These are phyloP conservation scores for Hylaeus volcanicus DNA, from an alignment of 1,140 invertebrate genomes.

Conservation along the genomic window DNA sequence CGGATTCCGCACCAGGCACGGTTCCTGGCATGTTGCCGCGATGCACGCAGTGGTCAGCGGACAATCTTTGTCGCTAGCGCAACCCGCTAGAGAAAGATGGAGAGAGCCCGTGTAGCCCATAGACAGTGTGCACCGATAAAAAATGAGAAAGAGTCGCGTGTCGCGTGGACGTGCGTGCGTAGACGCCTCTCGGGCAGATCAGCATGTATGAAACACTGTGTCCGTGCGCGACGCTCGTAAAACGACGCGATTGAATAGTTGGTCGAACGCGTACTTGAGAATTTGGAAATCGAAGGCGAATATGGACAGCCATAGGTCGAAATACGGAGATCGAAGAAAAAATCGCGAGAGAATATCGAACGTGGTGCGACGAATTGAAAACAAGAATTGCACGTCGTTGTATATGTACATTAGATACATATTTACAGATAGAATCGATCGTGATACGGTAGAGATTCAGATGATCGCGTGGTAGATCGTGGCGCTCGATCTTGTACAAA, in stretches of 20 bases:
- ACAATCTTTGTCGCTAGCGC: slow-evolving; percentile 90
- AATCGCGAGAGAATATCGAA: background rate
- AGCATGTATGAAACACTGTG: slow-evolving; percentile 17
- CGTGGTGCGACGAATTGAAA: slow-evolving; percentile 2
- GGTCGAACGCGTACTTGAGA: background rate
- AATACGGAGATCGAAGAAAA: background rate
- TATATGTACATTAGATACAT: slow-evolving; percentile 62
- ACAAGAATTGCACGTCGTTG: slow-evolving; percentile 21
- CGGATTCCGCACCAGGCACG: slow-evolving; percentile 90
- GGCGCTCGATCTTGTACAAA: slow-evolving; percentile 68
- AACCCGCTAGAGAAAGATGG: slow-evolving; percentile 86
- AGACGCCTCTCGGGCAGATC: slow-evolving; percentile 3
- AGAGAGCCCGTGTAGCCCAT: slow-evolving; percentile 78
- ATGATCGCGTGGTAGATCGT: slow-evolving; percentile 3
- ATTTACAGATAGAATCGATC: slow-evolving; percentile 50
- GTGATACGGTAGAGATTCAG: slow-evolving; percentile 11
- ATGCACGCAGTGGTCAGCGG: slow-evolving; percentile 90
- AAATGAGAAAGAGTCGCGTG: slow-evolving; percentile 6
- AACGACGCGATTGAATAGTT: background rate
- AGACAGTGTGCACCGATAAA: slow-evolving; percentile 72
- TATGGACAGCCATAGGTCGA: background rate
- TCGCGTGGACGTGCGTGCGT: slow-evolving; percentile 31
- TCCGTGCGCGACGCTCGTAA: background rate
- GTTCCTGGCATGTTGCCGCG: slow-evolving; percentile 89
- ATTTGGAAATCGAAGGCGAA: background rate